These are phyloP conservation scores for Cheracebus regulus DNA, from an alignment of 2,797 vertebrate species.

Conservation along the genomic window DNA sequence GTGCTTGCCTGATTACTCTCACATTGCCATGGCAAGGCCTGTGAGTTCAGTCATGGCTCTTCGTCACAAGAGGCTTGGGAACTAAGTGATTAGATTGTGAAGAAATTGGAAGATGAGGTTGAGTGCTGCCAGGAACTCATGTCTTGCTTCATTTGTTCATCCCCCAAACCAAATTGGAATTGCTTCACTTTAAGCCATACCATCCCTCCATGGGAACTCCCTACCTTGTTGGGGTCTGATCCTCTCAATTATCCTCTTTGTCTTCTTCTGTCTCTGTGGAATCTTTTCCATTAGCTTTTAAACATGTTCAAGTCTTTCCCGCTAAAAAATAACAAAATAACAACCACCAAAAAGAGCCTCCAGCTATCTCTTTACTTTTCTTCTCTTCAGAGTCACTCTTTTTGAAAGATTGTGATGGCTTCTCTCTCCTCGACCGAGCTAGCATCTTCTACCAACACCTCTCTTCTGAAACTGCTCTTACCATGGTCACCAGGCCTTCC, in stretches of 20 bases:
- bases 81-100: background rate
- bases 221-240: background rate
- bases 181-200: background rate
- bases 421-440: background rate
- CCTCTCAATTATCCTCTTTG: background rate
- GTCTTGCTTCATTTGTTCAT: background rate
- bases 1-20: background rate
- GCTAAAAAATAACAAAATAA: background rate
- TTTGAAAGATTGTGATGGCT: background rate
- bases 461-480: background rate
- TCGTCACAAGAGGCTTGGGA: background rate
- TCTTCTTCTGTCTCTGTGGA: background rate
- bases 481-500: background rate
- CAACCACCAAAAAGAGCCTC: background rate
- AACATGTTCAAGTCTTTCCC: background rate
- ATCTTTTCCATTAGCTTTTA: constrained; percentile 22
- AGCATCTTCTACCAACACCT: background rate
- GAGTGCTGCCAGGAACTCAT: background rate
- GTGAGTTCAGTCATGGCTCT: background rate
- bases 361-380: background rate
- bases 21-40: fast-evolving
- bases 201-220: background rate
- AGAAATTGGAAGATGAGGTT: background rate
- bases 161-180: background rate
- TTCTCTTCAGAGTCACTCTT: background rate